Conservation (phyloP, 1,140 invertebrate species). For the Drosophila baimaii region DNA sequence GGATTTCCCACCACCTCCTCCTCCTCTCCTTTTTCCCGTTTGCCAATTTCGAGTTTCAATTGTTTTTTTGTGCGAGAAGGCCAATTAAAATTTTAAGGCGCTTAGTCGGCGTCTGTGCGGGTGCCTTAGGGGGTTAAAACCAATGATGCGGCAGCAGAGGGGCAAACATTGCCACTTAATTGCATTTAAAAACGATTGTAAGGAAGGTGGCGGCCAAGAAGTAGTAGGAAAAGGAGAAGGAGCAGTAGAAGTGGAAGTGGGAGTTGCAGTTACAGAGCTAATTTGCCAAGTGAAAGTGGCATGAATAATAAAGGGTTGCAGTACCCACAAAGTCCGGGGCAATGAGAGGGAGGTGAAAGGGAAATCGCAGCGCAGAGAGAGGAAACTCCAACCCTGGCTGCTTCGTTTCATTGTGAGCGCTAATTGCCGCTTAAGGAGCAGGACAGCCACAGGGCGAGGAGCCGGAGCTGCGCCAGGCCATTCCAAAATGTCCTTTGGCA, state of each 20-base stretch:
- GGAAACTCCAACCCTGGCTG: not conserved
- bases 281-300: slow-evolving; percentile 80
- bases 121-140: slow-evolving; percentile 1
- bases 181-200: slow-evolving; percentile 76
- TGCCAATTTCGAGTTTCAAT: slow-evolving; percentile 68
- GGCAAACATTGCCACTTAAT: slow-evolving; percentile 75
- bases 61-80: slow-evolving; percentile 55
- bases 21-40: not conserved
- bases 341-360: not conserved
- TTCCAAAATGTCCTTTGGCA: slow-evolving; percentile 59
- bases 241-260: too few relatives aligned
- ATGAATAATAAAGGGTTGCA: slow-evolving; percentile 72
- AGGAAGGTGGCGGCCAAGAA: slow-evolving; percentile 1
- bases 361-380: slow-evolving; percentile 10
- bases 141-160: not conserved
- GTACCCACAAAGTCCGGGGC: not conserved
- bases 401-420: slow-evolving; percentile 63
- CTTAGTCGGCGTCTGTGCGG: slow-evolving; percentile 24
- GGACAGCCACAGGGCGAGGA: slow-evolving; percentile 27
- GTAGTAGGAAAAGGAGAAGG: too few relatives aligned
- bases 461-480: slow-evolving; percentile 23
- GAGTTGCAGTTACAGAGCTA: slow-evolving; percentile 67
- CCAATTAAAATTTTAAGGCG: slow-evolving; percentile 76
- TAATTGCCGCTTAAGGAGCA: slow-evolving; percentile 77
- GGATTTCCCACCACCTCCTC: not conserved